Conservation (phyloP, 2,888 invertebrate species). For the Monoplex corrugatus region DNA sequence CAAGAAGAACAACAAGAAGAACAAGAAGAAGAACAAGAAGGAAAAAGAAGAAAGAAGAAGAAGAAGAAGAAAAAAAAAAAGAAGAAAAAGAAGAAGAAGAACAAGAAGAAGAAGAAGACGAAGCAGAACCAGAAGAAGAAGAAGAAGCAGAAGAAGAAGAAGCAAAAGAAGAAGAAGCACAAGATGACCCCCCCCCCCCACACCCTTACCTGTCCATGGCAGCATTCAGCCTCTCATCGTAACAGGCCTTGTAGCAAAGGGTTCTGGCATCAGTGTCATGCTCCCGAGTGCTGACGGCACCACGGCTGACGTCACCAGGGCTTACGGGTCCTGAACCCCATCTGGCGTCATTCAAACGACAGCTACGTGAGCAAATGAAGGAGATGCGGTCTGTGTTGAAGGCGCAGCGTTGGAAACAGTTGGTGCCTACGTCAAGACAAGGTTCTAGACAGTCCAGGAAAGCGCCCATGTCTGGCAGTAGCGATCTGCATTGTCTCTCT, state of each 20-base stretch:
- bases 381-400: slow-evolving; percentile 38
- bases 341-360: neutral
- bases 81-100: no score
- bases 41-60: neutral
- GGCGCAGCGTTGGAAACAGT: slow-evolving; percentile 41
- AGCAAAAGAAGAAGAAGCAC: neutral
- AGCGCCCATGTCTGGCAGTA: neutral
- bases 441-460: slow-evolving; percentile 18
- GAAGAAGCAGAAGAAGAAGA: neutral
- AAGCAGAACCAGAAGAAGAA: neutral
- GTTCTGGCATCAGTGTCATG: neutral
- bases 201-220: slow-evolving; percentile 35
- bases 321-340: neutral
- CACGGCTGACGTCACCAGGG: neutral
- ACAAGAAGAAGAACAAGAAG: slow-evolving; percentile 19
- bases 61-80: neutral
- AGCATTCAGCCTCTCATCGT: neutral
- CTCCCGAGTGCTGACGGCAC: neutral
- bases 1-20: slow-evolving; percentile 30
- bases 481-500: neutral
- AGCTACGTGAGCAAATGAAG: neutral
- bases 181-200: neutral
- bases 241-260: slow-evolving; percentile 29
- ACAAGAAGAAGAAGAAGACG: neutral
- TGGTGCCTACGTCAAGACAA: neutral